Evolutionary conservation across 2,888 invertebrate genomes (phyloP), one percentile per base, ranked within the genome.

Genomic region (Yponomeuta cagnagella): DNA sequence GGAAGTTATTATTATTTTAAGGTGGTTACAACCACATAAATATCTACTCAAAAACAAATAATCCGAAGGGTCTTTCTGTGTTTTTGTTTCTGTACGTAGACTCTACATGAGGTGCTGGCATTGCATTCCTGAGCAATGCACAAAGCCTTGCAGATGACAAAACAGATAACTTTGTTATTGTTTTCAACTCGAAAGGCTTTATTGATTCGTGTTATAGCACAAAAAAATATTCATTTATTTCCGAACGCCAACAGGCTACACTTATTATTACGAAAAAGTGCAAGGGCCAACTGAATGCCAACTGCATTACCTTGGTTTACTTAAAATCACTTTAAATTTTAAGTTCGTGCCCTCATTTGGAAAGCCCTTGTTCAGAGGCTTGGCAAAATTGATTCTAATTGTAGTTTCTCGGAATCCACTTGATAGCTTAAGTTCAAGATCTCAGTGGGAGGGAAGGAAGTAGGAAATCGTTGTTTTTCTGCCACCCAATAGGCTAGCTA

Each of bases 61-160:
- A 37, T 12, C 67, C 15, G 52, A 58, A 15, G 15, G 52, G 52
- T 58, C 52, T 58, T 58, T 58, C 52, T 58, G 52, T 58, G 15
- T 15, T 58, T 58, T 15, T 58, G 15, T 58, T 58, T 12, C 52
- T 58, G 52, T 58, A 15, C 52, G 52, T 58, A 58, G 52, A 58
- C 52, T 58, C 52, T 58, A 58, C 15, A 58, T 58, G 33, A 33
- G 37, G 68, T 23, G 68, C 33, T 37, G 68, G n/a, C 31, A n/a
- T 58, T 48, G 52, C 69, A 69, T 69, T 69, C 52, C 65, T 65
- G 30, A 10, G 65, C 33, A 65, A 65, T 65, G 33, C 65, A 58
- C 52, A 58, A 58, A 15, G 52, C 12, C 52, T 58, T 58, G 52
- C 52, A 58, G 52, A 58, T 58, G 52, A 58, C 52, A 58, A 58